Evolutionary conservation across 2,113 vertebrate species (phyloP), one percentile per base, ranked within the genome.

Genomic region (Xenotilapia flavipinnis): DNA sequence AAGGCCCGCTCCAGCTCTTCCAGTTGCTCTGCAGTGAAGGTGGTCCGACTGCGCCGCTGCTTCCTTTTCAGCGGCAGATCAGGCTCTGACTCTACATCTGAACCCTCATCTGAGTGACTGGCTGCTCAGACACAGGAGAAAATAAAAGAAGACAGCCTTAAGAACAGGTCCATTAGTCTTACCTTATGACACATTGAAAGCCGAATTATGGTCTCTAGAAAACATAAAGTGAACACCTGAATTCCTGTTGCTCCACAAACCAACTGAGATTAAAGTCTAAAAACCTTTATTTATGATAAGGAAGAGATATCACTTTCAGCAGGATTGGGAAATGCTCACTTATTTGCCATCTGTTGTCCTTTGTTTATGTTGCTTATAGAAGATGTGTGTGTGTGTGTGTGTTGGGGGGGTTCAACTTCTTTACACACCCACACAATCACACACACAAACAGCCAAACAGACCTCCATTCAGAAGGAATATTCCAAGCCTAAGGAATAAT

Each of bases 1-100:
- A 99, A 99, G 55, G 98, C 98, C 6, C 98, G 94, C 87, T 99
- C 98, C 92, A 99, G 95, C 49, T 99, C 98, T 87, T 99, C 98
- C 82, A 99, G 97, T 87, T 99, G 98, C 85, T 99, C 98, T 0
- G 98, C 98, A 0, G 98, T 99, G 90, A 99, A 99, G 33, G 98
- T 99, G 87, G 98, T 99, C 23, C 98, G 96, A 87, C 98, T 98
- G 26, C 98, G 95, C 3, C 98, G 97, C 90, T 99, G 98, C 87
- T 99, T 99, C 93, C 98, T 97, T 95, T 99, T 98, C 1, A 99
- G 94, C 0, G 98, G 98, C 77, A 99, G 95, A 47, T 98, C 98
- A 3, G 98, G 98, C 92, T 99, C 98, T 0, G 98, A 99, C 95
- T 99, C 98, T 0, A 98, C 98, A 14, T 99, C 98, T 2, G 98